These are phyloP conservation scores for Drosophila limbata DNA, from an alignment of 2,888 invertebrate species.

Conservation along the genomic window DNA sequence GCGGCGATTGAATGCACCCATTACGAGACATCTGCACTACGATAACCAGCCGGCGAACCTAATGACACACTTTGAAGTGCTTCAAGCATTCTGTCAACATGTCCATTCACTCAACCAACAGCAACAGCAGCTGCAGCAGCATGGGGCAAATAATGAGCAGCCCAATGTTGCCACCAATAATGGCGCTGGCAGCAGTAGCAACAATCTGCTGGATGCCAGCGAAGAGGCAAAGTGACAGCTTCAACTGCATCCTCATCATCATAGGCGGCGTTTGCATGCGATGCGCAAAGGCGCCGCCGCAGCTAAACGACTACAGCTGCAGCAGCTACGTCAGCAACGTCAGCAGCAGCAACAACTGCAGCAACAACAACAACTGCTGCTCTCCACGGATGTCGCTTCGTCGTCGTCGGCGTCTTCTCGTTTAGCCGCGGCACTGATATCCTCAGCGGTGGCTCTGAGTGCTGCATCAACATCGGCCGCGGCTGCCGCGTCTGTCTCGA, in stretches of 20 bases:
- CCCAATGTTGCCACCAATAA: conserved; percentile 55
- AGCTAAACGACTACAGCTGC: conserved; percentile 69
- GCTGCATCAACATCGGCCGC: conserved; percentile 64
- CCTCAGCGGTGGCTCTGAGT: conserved; percentile 72
- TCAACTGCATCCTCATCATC: conserved; percentile 80
- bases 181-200: conserved; percentile 67
- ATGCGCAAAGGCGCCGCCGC: conserved; percentile 76
- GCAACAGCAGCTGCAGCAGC: conserved; percentile 66
- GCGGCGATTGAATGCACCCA: conserved; percentile 88
- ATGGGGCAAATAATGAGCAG: conserved; percentile 56
- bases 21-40: conserved; percentile 89
- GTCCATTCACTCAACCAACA: conserved; percentile 84
- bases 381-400: conserved; percentile 65
- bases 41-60: conserved; percentile 86
- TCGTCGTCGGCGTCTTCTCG: conserved; percentile 71
- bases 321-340: conserved; percentile 67
- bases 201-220: conserved; percentile 71
- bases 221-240: conserved; percentile 85
- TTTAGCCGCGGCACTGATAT: conserved; percentile 71
- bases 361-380: conserved; percentile 44
- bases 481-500: conserved; percentile 48
- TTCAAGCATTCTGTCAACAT: conserved; percentile 87
- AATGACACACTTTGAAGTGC: conserved; percentile 91
- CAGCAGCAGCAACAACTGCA: conserved; percentile 60
- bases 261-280: conserved; percentile 81